These are phyloP conservation scores for Neosilurus hyrtlii DNA, from an alignment of 2,797 vertebrate species.

Conservation along the genomic window DNA sequence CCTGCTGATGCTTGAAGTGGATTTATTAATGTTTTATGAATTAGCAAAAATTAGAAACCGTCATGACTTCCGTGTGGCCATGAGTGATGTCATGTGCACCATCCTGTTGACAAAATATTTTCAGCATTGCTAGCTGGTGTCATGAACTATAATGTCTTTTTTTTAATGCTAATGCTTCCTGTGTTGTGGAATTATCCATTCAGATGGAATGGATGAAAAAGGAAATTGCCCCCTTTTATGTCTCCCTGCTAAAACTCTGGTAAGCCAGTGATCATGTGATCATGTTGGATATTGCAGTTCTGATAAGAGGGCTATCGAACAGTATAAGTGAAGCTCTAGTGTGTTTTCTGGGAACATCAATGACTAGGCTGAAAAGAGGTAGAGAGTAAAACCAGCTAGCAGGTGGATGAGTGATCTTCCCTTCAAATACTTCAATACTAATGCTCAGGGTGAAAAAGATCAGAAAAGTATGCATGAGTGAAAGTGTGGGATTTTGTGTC, in stretches of 20 bases:
- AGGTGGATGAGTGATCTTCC: too few relatives aligned
- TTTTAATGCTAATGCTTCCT: neutral
- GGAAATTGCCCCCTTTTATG: neutral
- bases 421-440: too few relatives aligned
- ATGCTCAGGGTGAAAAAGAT: too few relatives aligned
- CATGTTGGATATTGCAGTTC: neutral
- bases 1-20: neutral
- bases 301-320: too few relatives aligned
- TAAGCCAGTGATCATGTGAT: neutral
- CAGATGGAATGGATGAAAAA: neutral
- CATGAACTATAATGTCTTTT: neutral
- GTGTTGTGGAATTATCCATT: neutral
- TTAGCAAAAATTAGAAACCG: neutral
- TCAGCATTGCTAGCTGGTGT: neutral
- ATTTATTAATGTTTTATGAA: neutral
- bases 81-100: neutral
- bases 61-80: slow-evolving; percentile 33
- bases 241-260: neutral
- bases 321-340: too few relatives aligned
- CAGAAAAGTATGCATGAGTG: too few relatives aligned
- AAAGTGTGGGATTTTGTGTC: too few relatives aligned
- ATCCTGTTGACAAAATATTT: slow-evolving; percentile 26
- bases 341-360: too few relatives aligned
- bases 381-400: too few relatives aligned
- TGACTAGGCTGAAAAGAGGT: too few relatives aligned